Evolutionary conservation across 2,888 invertebrate species (phyloP).

Genomic region (Aradus depressus): DNA sequence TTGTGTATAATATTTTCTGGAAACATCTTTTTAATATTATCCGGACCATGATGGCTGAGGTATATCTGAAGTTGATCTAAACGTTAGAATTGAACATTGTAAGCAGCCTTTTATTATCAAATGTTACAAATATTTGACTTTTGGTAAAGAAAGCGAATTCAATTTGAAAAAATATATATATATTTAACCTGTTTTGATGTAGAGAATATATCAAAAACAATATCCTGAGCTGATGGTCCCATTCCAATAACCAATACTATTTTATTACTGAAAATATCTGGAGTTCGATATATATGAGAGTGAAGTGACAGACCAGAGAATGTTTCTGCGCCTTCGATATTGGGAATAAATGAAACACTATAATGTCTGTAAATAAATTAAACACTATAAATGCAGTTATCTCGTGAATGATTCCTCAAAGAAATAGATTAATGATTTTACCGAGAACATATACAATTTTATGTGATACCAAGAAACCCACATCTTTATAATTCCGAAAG

Average conservation of each 20-base stretch:
- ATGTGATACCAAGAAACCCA: too few species aligned
- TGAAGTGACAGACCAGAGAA: slow-evolving; percentile 58
- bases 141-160: too few species aligned
- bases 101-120: too few species aligned
- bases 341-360: slow-evolving; percentile 60
- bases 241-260: slow-evolving; percentile 72
- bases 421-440: too few species aligned
- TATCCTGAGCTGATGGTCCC: slow-evolving; percentile 74
- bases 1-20: slow-evolving; percentile 44
- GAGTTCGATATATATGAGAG: slow-evolving; percentile 72
- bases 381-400: not conserved
- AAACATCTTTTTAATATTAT: slow-evolving; percentile 33
- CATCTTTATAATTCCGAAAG: too few species aligned
- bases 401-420: too few species aligned
- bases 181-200: slow-evolving; percentile 30
- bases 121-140: too few species aligned
- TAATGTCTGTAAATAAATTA: slow-evolving; percentile 47
- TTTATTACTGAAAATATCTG: slow-evolving; percentile 53
- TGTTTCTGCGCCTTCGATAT: slow-evolving; percentile 51
- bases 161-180: too few species aligned
- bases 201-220: slow-evolving; percentile 58
- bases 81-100: too few species aligned
- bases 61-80: slow-evolving; percentile 31
- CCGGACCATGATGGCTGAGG: slow-evolving; percentile 29
- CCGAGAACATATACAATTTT: too few species aligned